Conservation (phyloP, 1,140 invertebrate species). For the Oedothorax gibbosus region DNA sequence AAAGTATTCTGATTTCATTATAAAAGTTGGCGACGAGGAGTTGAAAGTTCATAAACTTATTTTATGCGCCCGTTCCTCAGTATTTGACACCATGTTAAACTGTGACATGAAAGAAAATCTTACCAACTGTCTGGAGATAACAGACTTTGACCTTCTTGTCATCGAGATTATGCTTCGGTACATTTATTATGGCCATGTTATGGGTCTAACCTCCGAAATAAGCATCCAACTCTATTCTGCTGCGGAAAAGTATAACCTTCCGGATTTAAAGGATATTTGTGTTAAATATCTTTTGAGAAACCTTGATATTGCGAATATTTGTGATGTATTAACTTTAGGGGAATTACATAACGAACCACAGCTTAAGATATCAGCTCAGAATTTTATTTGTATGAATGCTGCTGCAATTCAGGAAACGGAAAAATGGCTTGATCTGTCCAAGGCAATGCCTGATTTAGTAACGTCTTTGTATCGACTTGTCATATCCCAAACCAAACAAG, state of each 20-base stretch:
- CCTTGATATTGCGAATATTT: background rate
- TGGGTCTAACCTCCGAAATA: background rate
- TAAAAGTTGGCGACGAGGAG: no score
- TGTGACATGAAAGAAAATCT: no score
- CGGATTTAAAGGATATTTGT: background rate
- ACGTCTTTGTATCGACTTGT: background rate
- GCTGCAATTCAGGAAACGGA: background rate
- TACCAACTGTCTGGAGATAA: no score
- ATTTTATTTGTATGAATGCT: slow-evolving; percentile 5
- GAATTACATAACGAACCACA: background rate
- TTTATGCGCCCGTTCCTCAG: no score
- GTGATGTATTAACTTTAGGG: background rate
- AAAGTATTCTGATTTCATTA: background rate
- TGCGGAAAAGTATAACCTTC: background rate
- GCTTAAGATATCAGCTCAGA: background rate
- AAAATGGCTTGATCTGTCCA: background rate
- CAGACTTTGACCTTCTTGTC: background rate
- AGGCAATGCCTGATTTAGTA: background rate
- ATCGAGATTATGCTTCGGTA: background rate
- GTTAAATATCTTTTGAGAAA: background rate
- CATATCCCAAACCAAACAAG: no score
- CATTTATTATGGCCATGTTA: background rate
- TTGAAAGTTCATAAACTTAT: no score
- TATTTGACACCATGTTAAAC: no score
- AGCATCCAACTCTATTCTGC: background rate